Evolutionary conservation across 1,140 invertebrate species (phyloP).

Genomic region (Melanaphis sacchari): DNA sequence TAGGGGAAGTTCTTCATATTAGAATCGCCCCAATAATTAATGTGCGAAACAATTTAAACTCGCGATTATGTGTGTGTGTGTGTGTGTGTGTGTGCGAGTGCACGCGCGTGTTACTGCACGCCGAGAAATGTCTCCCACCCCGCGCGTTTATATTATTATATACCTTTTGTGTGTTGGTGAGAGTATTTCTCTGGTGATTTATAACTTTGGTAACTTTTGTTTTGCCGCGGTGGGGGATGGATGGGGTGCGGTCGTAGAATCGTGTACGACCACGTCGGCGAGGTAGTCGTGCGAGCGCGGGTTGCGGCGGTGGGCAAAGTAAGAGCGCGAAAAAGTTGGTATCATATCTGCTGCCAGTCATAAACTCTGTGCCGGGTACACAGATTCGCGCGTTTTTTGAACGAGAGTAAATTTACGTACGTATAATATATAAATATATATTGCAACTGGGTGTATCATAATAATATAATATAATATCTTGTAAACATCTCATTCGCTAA

Average conservation of each 20-base stretch:
- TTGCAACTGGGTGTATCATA: no score
- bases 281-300: neutral
- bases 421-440: no score
- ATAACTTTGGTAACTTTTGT: slow-evolving; percentile 34
- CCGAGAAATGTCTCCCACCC: neutral
- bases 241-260: neutral
- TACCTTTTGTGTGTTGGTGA: neutral
- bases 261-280: neutral
- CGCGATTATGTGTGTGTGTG: neutral
- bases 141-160: neutral
- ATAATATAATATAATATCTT: no score
- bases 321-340: slow-evolving; percentile 39
- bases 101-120: neutral
- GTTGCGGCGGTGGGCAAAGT: neutral
- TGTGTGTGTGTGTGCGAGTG: neutral
- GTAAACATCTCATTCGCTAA: no score
- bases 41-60: neutral
- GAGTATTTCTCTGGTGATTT: slow-evolving; percentile 36
- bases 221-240: neutral
- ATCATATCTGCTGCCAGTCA: slow-evolving; percentile 38
- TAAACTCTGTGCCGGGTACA: neutral
- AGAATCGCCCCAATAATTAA: neutral
- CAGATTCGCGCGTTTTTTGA: neutral
- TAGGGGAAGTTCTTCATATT: neutral
- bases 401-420: neutral